phyloP scores from a whole-genome alignment of 2,888 invertebrate species.

The Andrena trimmerana region DNA sequence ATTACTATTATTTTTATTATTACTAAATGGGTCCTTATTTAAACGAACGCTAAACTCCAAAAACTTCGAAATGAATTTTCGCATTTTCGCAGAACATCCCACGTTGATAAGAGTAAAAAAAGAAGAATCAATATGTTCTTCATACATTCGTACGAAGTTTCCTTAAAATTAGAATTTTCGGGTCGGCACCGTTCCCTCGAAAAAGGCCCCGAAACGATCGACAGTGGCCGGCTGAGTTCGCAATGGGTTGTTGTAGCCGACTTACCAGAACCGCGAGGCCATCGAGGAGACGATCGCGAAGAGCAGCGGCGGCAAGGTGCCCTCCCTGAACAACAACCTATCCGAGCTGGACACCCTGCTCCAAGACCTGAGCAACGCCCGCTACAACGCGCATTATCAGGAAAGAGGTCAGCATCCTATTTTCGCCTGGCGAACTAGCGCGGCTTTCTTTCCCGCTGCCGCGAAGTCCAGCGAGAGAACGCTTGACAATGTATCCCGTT shows the following conservation, averaged over 20 bases:
- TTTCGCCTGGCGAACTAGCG: conserved; percentile 1
- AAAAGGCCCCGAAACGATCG: background rate
- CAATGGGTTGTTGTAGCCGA: conserved; percentile 87
- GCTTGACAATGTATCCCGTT: background rate
- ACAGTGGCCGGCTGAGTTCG: background rate
- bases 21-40: no score
- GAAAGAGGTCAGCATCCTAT: conserved; percentile 84
- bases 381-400: conserved; percentile 86
- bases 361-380: conserved; percentile 95
- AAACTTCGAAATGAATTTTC: no score
- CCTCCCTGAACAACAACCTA: conserved; percentile 90
- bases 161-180: no score
- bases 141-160: no score
- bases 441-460: background rate
- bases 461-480: background rate
- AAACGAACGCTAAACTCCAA: no score
- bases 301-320: conserved; percentile 83
- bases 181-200: background rate
- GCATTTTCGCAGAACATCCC: no score
- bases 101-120: no score
- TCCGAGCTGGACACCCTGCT: conserved; percentile 96
- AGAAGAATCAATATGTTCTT: no score
- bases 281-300: conserved; percentile 86
- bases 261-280: conserved; percentile 88
- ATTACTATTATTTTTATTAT: no score